Evolutionary conservation across 2,113 vertebrate species (phyloP).

Genomic region (Periophthalmodon schlosseri): DNA sequence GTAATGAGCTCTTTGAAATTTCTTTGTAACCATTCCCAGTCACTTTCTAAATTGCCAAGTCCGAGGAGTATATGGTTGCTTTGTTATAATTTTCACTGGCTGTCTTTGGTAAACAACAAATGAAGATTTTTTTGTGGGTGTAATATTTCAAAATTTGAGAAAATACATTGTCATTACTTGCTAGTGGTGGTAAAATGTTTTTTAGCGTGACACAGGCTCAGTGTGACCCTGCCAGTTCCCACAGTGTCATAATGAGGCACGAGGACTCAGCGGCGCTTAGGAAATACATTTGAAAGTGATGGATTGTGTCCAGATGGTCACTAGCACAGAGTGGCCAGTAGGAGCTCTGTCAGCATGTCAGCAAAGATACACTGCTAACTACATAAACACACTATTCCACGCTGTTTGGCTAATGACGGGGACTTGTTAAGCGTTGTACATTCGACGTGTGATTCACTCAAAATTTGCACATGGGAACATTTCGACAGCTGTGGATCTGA

Average conservation of each 20-base stretch:
- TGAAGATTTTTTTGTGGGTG: not conserved
- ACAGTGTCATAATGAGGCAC: conserved; percentile 42
- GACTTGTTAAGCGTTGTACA: conserved; percentile 1
- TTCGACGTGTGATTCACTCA: not conserved
- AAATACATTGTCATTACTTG: not conserved
- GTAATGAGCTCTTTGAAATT: not conserved
- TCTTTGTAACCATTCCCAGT: not conserved
- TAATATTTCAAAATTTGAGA: too few species aligned
- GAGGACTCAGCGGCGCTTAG: conserved; percentile 31
- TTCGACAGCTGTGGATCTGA: conserved; percentile 5
- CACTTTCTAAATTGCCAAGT: too few species aligned
- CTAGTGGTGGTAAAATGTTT: not conserved
- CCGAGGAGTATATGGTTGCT: not conserved
- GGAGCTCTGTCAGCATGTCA: conserved; percentile 55
- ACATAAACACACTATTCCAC: conserved; percentile 8
- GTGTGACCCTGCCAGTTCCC: not conserved
- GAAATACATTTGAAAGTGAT: conserved; percentile 47
- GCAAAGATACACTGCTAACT: conserved; percentile 29
- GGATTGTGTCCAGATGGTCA: conserved; percentile 65
- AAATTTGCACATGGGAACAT: conserved; percentile 7
- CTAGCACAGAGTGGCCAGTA: conserved; percentile 36
- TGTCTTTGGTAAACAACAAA: not conserved
- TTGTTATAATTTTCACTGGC: not conserved
- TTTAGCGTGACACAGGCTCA: not conserved
- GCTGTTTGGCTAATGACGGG: conserved; percentile 7